Evolutionary conservation across 2,113 vertebrate genomes (phyloP).

Genomic region (Labeo rohita): DNA sequence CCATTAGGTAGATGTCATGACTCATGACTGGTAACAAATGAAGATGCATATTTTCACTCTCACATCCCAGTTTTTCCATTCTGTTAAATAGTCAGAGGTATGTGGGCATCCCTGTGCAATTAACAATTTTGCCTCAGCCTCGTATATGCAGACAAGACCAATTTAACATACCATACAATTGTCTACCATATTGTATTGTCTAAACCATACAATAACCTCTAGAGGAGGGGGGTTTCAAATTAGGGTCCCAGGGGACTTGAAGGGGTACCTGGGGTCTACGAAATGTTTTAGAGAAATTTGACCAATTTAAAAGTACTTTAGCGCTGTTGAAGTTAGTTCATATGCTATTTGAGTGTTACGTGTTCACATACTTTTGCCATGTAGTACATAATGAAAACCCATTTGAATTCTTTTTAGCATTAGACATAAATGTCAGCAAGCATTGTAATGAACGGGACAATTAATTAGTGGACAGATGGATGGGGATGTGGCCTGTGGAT

Average conservation of each 20-base stretch:
- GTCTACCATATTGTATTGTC: no score
- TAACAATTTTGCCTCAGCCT: neutral
- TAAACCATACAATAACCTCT: neutral
- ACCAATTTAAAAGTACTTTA: neutral
- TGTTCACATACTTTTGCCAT: neutral
- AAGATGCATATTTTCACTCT: neutral
- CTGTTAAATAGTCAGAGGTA: neutral
- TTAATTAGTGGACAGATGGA: slow-evolving; percentile 58
- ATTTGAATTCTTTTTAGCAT: slow-evolving; percentile 60
- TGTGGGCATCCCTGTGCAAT: neutral
- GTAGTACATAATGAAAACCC: neutral
- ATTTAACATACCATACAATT: neutral
- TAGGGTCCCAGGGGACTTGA: neutral
- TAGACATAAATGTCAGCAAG: slow-evolving; percentile 59
- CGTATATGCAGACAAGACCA: neutral
- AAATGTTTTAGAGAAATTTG: neutral
- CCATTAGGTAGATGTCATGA: neutral
- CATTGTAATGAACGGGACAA: slow-evolving; percentile 60
- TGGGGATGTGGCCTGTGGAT: slow-evolving; percentile 1
- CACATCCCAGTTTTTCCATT: neutral
- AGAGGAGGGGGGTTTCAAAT: neutral
- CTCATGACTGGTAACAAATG: neutral
- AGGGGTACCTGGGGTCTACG: neutral
- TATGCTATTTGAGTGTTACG: neutral
- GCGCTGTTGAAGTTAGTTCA: no score